Percentiles rank a stretch among this genome's conserved stretches.
Evolutionary conservation across 2,797 vertebrate species (phyloP).

Genomic region (Pterois miles): DNA sequence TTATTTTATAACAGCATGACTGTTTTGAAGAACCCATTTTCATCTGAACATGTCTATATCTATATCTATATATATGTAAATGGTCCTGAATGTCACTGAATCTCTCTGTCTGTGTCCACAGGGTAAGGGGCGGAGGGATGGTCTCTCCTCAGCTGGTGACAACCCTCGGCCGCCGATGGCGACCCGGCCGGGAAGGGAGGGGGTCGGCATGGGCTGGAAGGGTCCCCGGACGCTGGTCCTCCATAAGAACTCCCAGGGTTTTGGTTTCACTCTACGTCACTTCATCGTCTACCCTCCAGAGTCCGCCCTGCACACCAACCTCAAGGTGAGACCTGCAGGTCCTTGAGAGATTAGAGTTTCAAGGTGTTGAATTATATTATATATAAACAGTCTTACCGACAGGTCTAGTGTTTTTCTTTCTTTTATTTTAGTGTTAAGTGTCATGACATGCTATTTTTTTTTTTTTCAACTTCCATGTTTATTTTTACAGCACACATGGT

Average conservation of each 20-base stretch:
- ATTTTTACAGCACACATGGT: conserved; percentile 31
- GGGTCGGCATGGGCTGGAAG: conserved; percentile 85
- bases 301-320: conserved; percentile 87
- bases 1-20: background rate
- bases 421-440: background rate
- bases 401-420: background rate
- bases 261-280: conserved; percentile 96
- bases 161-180: conserved; percentile 85
- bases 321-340: conserved; percentile 84
- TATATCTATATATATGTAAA: background rate
- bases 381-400: background rate
- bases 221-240: conserved; percentile 91
- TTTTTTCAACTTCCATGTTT: conserved; percentile 1
- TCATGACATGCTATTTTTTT: background rate
- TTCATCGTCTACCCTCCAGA: conserved; percentile 98
- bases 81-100: background rate
- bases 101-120: conserved; percentile 58
- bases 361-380: background rate
- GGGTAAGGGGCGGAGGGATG: conserved; percentile 89
- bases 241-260: conserved; percentile 92
- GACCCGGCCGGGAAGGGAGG: conserved; percentile 80
- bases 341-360: background rate
- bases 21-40: background rate
- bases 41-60: background rate
- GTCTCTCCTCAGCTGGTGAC: conserved; percentile 83